phyloP scores from a whole-genome alignment of 2,888 invertebrate genomes.

The Campaea margaritaria region DNA sequence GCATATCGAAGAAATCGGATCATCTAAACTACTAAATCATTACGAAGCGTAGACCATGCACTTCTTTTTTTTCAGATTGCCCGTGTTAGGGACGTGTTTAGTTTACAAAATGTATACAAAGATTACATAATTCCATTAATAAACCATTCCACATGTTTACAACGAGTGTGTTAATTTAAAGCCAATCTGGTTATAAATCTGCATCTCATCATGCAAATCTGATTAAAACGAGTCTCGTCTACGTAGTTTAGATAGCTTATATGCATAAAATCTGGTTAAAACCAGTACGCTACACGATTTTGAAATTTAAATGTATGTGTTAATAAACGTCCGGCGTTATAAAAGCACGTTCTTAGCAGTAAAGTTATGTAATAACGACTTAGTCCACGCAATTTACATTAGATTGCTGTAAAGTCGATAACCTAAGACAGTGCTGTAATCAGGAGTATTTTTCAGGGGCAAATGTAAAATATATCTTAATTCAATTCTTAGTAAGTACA shows the following conservation, averaged over 20 bases:
- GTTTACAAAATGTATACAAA: too few relatives aligned
- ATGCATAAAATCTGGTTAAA: conserved; percentile 6
- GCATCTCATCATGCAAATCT: conserved; percentile 1
- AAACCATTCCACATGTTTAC: not conserved
- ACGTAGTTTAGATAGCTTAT: not conserved
- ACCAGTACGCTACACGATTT: conserved; percentile 15
- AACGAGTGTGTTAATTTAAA: conserved; percentile 1
- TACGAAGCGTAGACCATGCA: too few relatives aligned
- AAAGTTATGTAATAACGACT: conserved; percentile 25
- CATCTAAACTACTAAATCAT: too few relatives aligned
- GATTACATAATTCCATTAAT: too few relatives aligned
- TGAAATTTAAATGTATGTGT: conserved; percentile 20
- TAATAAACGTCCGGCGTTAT: conserved; percentile 8
- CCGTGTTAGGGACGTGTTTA: too few relatives aligned
- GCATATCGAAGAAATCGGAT: too few relatives aligned
- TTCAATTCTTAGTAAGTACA: too few relatives aligned
- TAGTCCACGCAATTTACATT: conserved; percentile 13
- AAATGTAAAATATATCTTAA: too few relatives aligned
- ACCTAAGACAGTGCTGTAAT: not conserved
- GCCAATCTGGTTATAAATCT: not conserved
- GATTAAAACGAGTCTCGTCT: conserved; percentile 14
- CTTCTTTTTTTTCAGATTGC: too few relatives aligned
- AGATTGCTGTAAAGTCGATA: conserved; percentile 15
- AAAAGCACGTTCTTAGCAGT: conserved; percentile 18
- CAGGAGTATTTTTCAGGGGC: not conserved